Evolutionary conservation across 2,113 vertebrate species (phyloP).

Genomic region (Phylloscopus whistleri): DNA sequence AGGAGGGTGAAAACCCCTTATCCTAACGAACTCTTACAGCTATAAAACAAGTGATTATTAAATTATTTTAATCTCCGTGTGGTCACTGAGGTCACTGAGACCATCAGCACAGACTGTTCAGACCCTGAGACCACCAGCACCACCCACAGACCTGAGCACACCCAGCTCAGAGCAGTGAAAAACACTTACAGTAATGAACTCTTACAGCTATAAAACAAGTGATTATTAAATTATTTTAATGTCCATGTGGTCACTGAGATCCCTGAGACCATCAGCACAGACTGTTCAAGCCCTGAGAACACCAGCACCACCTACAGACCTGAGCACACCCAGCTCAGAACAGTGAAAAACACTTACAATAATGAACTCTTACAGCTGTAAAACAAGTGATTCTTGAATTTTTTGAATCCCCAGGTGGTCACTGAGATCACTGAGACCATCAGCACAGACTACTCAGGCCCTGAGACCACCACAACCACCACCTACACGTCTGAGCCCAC

Average conservation of each 20-base stretch:
- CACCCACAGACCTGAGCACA: too few species aligned
- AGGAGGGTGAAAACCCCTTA: neutral
- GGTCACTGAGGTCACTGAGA: constrained; percentile 56
- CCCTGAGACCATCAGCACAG: constrained; percentile 8
- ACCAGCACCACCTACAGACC: neutral
- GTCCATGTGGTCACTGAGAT: neutral
- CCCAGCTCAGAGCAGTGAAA: too few species aligned
- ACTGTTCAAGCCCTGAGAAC: neutral
- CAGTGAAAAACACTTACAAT: too few species aligned
- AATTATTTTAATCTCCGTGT: neutral
- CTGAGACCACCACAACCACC: neutral
- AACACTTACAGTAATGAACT: too few species aligned
- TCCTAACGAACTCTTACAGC: neutral
- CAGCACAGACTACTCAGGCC: neutral
- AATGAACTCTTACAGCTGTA: neutral
- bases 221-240: neutral
- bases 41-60: neutral
- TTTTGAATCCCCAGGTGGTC: neutral
- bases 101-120: neutral
- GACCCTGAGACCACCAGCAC: too few species aligned
- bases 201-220: too few species aligned
- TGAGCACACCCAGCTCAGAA: too few species aligned
- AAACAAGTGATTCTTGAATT: neutral
- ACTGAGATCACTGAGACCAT: neutral
- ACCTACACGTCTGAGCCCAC: neutral